These are phyloP conservation scores for Thripadectes ignobilis DNA, from an alignment of 2,797 vertebrate species.

Conservation along the genomic window DNA sequence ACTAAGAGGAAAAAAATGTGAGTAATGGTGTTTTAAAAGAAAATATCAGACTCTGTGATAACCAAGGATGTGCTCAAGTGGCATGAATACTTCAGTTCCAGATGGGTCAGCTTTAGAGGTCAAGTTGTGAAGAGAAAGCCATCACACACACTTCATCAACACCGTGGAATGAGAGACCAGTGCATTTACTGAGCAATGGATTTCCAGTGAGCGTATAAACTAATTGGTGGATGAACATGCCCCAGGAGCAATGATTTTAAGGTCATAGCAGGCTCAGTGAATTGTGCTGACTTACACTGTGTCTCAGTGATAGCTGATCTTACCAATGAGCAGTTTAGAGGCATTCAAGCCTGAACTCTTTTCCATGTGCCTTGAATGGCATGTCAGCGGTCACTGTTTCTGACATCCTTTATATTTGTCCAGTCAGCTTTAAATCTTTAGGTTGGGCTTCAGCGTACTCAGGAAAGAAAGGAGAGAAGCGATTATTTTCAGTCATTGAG, in stretches of 20 bases:
- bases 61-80: conserved; percentile 71
- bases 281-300: conserved; percentile 87
- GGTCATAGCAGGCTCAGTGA: conserved; percentile 88
- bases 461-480: conserved; percentile 87
- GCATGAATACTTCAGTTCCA: conserved; percentile 78
- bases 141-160: conserved; percentile 86
- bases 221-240: conserved; percentile 87
- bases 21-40: conserved; percentile 63
- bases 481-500: conserved; percentile 90
- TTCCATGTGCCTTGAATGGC: conserved; percentile 85
- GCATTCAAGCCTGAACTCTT: conserved; percentile 85
- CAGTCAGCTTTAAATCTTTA: conserved; percentile 92
- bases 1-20: conserved; percentile 5
- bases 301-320: conserved; percentile 87
- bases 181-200: conserved; percentile 80
- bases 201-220: conserved; percentile 81
- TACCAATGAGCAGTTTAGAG: conserved; percentile 84
- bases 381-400: conserved; percentile 87
- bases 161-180: conserved; percentile 83
- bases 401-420: conserved; percentile 93
- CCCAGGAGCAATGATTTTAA: conserved; percentile 87
- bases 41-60: conserved; percentile 70
- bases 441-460: conserved; percentile 81
- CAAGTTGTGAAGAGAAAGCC: conserved; percentile 83
- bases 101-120: conserved; percentile 81